Evolutionary conservation across 2,888 invertebrate genomes (phyloP), one percentile per base, ranked within the genome.

Genomic region (Osedax fenrisi): DNA sequence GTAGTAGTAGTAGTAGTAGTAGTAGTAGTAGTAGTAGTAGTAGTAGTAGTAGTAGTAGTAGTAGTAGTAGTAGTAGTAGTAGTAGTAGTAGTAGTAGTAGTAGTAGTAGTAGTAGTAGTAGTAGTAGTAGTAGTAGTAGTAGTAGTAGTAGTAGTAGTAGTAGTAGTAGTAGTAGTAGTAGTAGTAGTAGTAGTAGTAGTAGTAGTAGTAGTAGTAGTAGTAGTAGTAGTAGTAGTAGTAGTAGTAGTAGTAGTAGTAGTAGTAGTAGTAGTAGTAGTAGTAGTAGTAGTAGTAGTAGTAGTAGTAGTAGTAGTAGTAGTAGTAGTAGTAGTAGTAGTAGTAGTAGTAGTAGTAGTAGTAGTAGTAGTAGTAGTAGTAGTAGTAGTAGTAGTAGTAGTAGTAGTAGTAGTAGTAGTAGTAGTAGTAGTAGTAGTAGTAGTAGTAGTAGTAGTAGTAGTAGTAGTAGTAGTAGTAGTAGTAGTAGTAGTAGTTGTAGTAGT

Each of bases 231-330:
- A 61, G 61, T 61, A 61, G 61, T 61, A 61, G 61, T 61, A 61
- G 61, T 61, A 61, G 61, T 61, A 61, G 61, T 61, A 61, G 61
- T 61, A 61, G 61, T 61, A 61, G 61, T 61, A 61, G 61, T 61
- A 61, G 61, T 61, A 61, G 61, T 61, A 61, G 61, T 61, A 61
- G 61, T 61, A 61, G 61, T 61, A 61, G 61, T 61, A 61, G 61
- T 61, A 61, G 61, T 61, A 61, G 61, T 61, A 61, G 61, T 61
- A 61, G 61, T 61, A 61, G 61, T 61, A 61, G 61, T 61, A 61
- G 61, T 61, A 61, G 61, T 61, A 61, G 61, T 61, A 61, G 61
- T 61, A 61, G 61, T 61, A 61, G 3, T 61, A 61, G 61, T 61
- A 61, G 61, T 61, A 61, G 61, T 61, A 61, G 61, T 61, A 61